Percentiles rank a stretch among this genome's conserved stretches.
Evolutionary conservation across 2,888 invertebrate species (phyloP).

Genomic region (Sesia bembeciformis): DNA sequence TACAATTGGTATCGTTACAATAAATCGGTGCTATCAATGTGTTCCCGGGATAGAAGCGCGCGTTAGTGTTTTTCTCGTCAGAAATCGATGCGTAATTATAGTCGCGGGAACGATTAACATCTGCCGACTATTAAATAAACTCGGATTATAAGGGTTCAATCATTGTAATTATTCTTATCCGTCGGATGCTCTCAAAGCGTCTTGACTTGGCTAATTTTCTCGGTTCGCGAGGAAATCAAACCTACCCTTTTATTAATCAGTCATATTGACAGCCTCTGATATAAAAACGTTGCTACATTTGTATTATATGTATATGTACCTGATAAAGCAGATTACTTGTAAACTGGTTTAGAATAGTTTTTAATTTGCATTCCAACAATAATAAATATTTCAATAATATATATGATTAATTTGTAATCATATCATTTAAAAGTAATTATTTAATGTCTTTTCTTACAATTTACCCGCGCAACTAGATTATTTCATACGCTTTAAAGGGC

Average conservation of each 20-base stretch:
- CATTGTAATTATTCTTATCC: conserved; percentile 74
- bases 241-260: conserved; percentile 66
- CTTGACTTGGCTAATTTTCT: conserved; percentile 61
- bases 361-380: too few relatives aligned
- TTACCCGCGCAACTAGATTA: too few relatives aligned
- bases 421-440: too few relatives aligned
- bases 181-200: conserved; percentile 67
- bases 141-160: conserved; percentile 71
- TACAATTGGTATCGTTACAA: not conserved
- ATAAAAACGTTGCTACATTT: too few relatives aligned
- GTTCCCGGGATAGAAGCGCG: conserved; percentile 20
- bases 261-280: conserved; percentile 39
- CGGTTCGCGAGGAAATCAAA: conserved; percentile 69
- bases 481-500: too few relatives aligned
- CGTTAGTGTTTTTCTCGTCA: conserved; percentile 63
- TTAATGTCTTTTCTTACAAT: too few relatives aligned
- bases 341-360: too few relatives aligned
- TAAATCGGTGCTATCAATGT: conserved; percentile 31
- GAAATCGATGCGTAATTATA: conserved; percentile 68
- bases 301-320: too few relatives aligned
- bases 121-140: conserved; percentile 72
- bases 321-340: too few relatives aligned
- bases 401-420: too few relatives aligned
- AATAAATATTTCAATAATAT: too few relatives aligned
- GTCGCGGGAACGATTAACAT: conserved; percentile 66